Percentiles rank a stretch among this genome's conserved stretches.
Conservation (phyloP, 1,140 invertebrate genomes). For the Contarinia nasturtii region DNA sequence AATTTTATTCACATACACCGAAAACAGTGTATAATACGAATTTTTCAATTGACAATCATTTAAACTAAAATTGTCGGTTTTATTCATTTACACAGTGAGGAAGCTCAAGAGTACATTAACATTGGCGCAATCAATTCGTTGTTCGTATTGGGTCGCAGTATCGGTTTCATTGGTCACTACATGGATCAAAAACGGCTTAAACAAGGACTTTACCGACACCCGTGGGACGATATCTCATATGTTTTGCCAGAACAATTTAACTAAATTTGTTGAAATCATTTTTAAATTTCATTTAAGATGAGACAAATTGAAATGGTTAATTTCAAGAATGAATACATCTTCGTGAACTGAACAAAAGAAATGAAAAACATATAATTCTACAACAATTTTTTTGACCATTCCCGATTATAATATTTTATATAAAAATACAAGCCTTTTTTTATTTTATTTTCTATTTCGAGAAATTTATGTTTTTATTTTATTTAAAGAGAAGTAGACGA, state of each 20-base stretch:
- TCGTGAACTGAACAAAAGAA: neutral
- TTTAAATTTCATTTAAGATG: neutral
- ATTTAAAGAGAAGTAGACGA: too few species aligned
- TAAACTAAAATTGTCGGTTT: too few species aligned
- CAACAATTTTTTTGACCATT: too few species aligned
- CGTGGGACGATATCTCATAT: conserved; percentile 64
- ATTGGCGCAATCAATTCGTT: conserved; percentile 96
- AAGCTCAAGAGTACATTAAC: conserved; percentile 93
- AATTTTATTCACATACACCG: too few species aligned
- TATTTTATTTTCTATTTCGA: too few species aligned
- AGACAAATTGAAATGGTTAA: neutral
- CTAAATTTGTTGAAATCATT: neutral
- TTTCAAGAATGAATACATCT: neutral
- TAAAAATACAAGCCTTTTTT: too few species aligned
- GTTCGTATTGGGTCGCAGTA: conserved; percentile 93
- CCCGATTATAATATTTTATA: too few species aligned
- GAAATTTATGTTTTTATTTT: too few species aligned
- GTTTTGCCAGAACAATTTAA: conserved; percentile 1
- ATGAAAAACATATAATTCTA: neutral
- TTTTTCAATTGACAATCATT: too few species aligned
- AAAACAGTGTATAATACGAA: too few species aligned
- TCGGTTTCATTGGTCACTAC: conserved; percentile 98
- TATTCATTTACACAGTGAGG: conserved; percentile 54
- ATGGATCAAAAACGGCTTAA: conserved; percentile 97
- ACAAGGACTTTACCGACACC: conserved; percentile 96